Evolutionary conservation across 2,797 vertebrate species (phyloP), one percentile per base, ranked within the genome.

Genomic region (Neoniphon sammara): DNA sequence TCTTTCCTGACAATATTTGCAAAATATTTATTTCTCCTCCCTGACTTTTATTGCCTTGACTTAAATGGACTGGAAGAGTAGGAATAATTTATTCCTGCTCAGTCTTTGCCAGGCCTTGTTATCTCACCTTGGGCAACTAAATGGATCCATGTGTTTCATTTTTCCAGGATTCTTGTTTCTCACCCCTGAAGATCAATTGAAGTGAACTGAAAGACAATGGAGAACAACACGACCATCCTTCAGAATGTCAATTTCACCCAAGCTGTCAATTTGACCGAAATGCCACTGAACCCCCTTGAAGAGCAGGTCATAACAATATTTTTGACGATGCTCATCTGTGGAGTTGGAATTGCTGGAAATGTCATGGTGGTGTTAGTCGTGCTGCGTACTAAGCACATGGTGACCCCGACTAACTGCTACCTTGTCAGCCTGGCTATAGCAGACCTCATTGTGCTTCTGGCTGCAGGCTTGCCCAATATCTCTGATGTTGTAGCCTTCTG

Each of bases 401-500:
- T 96, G 89, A 97, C 96, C 6, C 94, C 96, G 17, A 97, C 96
- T 46, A 96, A 96, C 91, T 97, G 95, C 67, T 97, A 97, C 83
- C 91, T 97, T n/a, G 96, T 96, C 71, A 98, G 96, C 70, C 91
- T 97, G 90, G 96, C 96, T 0, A 77, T 95, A 0, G 95, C 96
- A 0, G 96, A 97, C 78, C 94, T 97, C 62, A 94, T 96, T 0
- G 95, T 97, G 34, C 94, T 97, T 10, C 78, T 97, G 83, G 95
- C 94, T 0, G 96, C 96, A 0, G 95, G 95, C 21, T 93, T 96
- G 73, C 96, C 96, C 3, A 95, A 96, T 44, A 96, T 96, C 83
- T 96, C 95, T 0, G 93, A 96, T 10, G 95, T 92, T 9, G 87
- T 95, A 7, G 92, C 94, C 39, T 93, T 93, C 66, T 97, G 96